phyloP scores from a whole-genome alignment of 2,888 invertebrate species.

The Drosophila prostipennis region DNA sequence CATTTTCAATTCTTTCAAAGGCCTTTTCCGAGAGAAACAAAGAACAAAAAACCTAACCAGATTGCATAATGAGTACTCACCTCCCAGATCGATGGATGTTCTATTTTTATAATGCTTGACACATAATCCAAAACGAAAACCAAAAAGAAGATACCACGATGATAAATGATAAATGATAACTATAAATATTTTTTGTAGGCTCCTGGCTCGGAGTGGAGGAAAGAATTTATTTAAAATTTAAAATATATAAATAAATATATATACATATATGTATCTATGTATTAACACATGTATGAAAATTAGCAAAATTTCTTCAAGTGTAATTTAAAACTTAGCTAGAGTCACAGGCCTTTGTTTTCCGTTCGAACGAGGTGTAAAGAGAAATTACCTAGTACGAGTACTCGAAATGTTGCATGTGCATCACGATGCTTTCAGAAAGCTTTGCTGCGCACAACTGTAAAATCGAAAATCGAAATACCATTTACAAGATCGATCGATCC shows the following conservation, averaged over 20 bases:
- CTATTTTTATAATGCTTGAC: slow-evolving; percentile 53
- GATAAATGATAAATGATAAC: neutral
- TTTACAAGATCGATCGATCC: slow-evolving; percentile 42
- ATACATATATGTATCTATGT: slow-evolving; percentile 15
- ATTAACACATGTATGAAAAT: slow-evolving; percentile 42
- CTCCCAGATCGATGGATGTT: slow-evolving; percentile 29
- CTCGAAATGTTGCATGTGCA: slow-evolving; percentile 26
- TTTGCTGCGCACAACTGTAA: slow-evolving; percentile 34
- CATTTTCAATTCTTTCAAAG: slow-evolving; percentile 59
- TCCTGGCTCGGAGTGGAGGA: slow-evolving; percentile 12
- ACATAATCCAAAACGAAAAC: slow-evolving; percentile 25
- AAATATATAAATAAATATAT: slow-evolving; percentile 16
- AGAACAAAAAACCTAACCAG: slow-evolving; percentile 12
- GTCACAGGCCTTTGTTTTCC: slow-evolving; percentile 25
- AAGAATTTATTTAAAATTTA: slow-evolving; percentile 41
- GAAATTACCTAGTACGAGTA: slow-evolving; percentile 29
- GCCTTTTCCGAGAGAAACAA: slow-evolving; percentile 47
- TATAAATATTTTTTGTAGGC: slow-evolving; percentile 42
- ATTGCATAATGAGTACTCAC: slow-evolving; percentile 21
- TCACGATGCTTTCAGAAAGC: slow-evolving; percentile 56
- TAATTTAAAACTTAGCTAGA: slow-evolving; percentile 70
- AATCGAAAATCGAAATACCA: slow-evolving; percentile 6
- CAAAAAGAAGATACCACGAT: neutral
- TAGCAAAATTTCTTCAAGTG: slow-evolving; percentile 73
- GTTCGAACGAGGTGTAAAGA: slow-evolving; percentile 13